These are phyloP conservation scores for Calidris pygmaea DNA, from an alignment of 2,113 vertebrate species.

Conservation along the genomic window DNA sequence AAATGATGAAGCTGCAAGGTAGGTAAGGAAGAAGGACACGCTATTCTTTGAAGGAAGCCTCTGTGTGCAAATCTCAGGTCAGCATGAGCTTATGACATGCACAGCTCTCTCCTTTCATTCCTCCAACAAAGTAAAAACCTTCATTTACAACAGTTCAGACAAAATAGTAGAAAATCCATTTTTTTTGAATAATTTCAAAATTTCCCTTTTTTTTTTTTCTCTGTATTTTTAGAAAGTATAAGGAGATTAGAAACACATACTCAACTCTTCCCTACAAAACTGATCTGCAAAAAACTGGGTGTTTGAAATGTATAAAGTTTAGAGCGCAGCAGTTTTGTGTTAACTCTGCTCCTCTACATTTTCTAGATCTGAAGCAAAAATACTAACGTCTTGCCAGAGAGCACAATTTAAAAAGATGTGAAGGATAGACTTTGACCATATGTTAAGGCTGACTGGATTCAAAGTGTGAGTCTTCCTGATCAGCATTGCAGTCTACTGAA, in stretches of 20 bases:
- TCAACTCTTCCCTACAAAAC: neutral
- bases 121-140: neutral
- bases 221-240: neutral
- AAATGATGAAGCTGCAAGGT: neutral
- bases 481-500: neutral
- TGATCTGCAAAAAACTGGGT: neutral
- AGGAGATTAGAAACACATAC: neutral
- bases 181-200: neutral
- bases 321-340: neutral
- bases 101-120: neutral
- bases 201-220: neutral
- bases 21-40: neutral
- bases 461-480: neutral
- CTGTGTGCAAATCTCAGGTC: neutral
- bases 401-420: neutral
- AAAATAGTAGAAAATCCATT: neutral
- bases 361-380: neutral
- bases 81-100: neutral
- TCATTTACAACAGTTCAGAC: neutral
- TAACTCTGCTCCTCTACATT: neutral
- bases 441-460: neutral
- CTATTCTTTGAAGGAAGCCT: neutral
- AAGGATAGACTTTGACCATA: neutral
- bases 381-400: neutral
- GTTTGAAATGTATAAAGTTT: neutral